Percentiles rank a stretch among this genome's conserved stretches.
Conservation (phyloP, 2,113 vertebrate species). For the Rhipidura dahli region DNA sequence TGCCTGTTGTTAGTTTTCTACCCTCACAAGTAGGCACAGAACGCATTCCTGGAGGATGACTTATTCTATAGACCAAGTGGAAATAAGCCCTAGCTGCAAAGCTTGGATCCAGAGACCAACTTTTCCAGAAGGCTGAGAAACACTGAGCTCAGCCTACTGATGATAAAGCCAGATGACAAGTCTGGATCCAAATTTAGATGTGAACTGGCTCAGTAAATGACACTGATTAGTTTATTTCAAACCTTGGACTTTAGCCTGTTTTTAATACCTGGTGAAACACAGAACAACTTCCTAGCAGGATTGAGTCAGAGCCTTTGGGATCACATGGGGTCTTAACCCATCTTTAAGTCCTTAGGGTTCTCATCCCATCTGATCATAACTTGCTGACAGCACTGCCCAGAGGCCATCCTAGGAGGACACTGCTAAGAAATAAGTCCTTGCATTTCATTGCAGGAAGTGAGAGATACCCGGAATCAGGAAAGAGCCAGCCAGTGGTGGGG, state of each 20-base stretch:
- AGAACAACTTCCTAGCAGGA: background rate
- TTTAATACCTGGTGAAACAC: background rate
- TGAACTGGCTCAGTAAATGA: background rate
- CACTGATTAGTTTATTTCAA: background rate
- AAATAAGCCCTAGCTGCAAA: constrained; percentile 28
- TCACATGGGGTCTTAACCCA: background rate
- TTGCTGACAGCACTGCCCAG: background rate
- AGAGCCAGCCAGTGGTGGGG: constrained; percentile 10
- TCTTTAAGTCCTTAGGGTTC: background rate
- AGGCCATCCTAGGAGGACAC: background rate
- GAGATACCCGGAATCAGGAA: constrained; percentile 30
- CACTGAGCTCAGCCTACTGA: background rate
- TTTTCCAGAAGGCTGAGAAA: background rate
- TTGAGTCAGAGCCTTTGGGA: background rate
- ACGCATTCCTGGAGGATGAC: background rate
- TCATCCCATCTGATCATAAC: background rate
- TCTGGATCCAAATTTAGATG: background rate
- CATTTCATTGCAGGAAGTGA: constrained; percentile 63
- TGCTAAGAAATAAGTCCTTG: background rate
- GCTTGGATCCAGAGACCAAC: background rate
- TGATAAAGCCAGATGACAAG: background rate
- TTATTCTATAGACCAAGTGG: background rate
- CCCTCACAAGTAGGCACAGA: background rate
- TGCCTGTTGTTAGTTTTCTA: background rate
- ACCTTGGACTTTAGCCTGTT: background rate